These are phyloP conservation scores for Ptiloglossa arizonensis DNA, from an alignment of 1,140 invertebrate genomes.

Conservation along the genomic window DNA sequence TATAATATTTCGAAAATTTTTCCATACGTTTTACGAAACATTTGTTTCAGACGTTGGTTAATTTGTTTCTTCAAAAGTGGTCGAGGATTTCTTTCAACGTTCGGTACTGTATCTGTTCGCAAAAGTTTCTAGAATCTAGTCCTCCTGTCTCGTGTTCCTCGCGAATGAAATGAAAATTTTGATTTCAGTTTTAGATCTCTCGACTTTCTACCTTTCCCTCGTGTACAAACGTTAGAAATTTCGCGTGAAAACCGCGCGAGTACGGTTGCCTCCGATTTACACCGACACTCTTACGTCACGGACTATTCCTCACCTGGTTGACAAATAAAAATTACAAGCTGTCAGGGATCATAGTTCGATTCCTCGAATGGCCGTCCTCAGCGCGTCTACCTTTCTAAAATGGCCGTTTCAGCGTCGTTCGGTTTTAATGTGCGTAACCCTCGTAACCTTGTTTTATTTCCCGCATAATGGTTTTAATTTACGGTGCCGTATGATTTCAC, in stretches of 20 bases:
- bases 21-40: too few relatives aligned
- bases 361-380: not conserved
- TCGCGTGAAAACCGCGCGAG: not conserved
- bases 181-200: not conserved
- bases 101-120: too few relatives aligned
- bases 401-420: slow-evolving; percentile 18
- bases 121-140: too few relatives aligned
- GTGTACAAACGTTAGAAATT: not conserved
- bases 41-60: too few relatives aligned
- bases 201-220: not conserved
- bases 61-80: too few relatives aligned
- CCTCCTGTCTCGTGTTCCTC: too few relatives aligned
- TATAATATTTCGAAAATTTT: too few relatives aligned
- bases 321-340: not conserved
- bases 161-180: not conserved
- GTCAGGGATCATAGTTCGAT: slow-evolving; percentile 2
- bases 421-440: slow-evolving; percentile 1
- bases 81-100: too few relatives aligned
- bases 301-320: not conserved
- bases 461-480: not conserved
- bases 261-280: not conserved
- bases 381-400: slow-evolving; percentile 14
- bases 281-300: not conserved
- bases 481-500: not conserved
- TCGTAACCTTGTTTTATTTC: not conserved